Conservation (phyloP, 2,113 vertebrate species). For the Ctenodactylus gundi region DNA sequence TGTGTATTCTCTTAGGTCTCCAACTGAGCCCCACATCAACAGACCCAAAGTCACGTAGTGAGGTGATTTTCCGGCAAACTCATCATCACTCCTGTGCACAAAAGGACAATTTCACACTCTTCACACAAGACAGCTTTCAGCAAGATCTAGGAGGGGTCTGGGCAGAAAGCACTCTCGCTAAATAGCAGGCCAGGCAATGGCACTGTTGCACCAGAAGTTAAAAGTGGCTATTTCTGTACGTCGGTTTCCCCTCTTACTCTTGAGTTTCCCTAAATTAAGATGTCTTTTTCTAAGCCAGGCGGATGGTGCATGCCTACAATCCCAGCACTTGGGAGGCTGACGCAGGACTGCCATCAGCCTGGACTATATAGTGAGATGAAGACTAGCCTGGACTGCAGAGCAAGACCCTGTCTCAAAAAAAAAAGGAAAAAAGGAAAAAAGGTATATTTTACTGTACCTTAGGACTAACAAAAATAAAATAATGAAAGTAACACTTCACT, state of each 20-base stretch:
- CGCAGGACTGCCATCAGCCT: too few species aligned
- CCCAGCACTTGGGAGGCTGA: too few species aligned
- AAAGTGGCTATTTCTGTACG: neutral
- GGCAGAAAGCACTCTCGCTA: neutral
- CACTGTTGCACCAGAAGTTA: fast-evolving
- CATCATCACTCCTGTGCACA: neutral
- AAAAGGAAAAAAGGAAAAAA: too few species aligned
- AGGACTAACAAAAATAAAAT: neutral
- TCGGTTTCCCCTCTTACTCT: neutral
- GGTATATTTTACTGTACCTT: neutral
- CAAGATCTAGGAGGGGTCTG: neutral
- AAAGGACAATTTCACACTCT: neutral
- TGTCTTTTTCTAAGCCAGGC: too few species aligned
- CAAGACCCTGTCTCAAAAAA: too few species aligned
- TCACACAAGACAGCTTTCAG: neutral
- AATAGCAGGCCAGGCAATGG: too few species aligned
- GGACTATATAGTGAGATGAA: too few species aligned
- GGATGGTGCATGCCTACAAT: too few species aligned
- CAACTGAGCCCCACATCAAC: neutral
- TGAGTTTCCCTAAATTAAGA: neutral
- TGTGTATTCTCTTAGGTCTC: neutral
- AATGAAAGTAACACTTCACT: neutral
- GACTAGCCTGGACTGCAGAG: too few species aligned
- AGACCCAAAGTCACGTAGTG: neutral
- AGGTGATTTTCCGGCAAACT: fast-evolving